A percentile compares a stretch with the other conserved stretches of the same genome.
Evolutionary conservation across 2,797 vertebrate species (phyloP).

Genomic region (Trachurus trachurus): DNA sequence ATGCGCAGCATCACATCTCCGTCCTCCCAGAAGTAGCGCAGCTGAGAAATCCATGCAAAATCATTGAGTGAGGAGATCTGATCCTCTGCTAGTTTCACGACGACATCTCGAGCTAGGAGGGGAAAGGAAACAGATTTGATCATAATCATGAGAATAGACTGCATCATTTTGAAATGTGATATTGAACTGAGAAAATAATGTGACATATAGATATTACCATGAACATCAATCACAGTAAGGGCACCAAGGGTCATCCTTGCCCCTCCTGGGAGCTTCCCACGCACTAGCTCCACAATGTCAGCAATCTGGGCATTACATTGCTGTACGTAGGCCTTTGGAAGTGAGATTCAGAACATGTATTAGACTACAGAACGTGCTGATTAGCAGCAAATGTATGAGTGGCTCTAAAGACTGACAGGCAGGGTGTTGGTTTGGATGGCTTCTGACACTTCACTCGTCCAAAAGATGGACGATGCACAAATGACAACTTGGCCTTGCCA

Average conservation of each 20-base stretch:
- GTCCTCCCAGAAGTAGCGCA: conserved; percentile 93
- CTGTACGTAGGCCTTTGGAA: conserved; percentile 88
- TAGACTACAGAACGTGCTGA: conserved; percentile 11
- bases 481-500: conserved; percentile 97
- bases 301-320: conserved; percentile 92
- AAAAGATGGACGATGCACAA: conserved; percentile 94
- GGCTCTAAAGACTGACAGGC: conserved; percentile 78
- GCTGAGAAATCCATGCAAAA: conserved; percentile 95
- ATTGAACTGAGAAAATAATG: background rate
- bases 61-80: conserved; percentile 88
- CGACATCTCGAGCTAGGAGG: conserved; percentile 86
- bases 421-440: conserved; percentile 87
- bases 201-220: conserved; percentile 84
- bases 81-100: conserved; percentile 88
- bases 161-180: conserved; percentile 7
- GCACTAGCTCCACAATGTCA: conserved; percentile 93
- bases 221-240: conserved; percentile 94
- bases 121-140: conserved; percentile 21
- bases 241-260: conserved; percentile 93
- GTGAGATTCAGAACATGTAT: conserved; percentile 20
- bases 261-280: conserved; percentile 92
- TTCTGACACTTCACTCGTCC: conserved; percentile 93
- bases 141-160: background rate
- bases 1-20: conserved; percentile 90
- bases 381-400: background rate